Conservation (phyloP, 2,888 invertebrate species). For the Agrochola circellaris region DNA sequence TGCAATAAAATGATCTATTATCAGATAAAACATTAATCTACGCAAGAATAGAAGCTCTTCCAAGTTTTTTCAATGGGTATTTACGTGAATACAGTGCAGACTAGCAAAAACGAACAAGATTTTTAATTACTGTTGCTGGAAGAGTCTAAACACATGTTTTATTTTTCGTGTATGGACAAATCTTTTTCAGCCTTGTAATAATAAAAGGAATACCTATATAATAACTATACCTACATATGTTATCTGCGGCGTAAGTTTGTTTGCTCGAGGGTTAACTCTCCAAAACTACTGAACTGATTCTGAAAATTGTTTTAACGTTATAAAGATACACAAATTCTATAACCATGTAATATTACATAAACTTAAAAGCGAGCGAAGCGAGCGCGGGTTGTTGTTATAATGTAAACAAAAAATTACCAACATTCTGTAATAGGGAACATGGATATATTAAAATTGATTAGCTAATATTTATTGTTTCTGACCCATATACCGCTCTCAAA, state of each 20-base stretch:
- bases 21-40: background rate
- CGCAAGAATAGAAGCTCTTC: background rate
- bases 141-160: constrained; percentile 12
- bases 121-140: constrained; percentile 49
- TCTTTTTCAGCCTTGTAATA: background rate
- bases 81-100: constrained; percentile 14
- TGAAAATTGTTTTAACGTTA: constrained; percentile 15
- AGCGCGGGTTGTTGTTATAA: background rate
- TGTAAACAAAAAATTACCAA: constrained; percentile 8
- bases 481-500: background rate
- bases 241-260: background rate
- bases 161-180: constrained; percentile 3
- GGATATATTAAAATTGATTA: background rate
- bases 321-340: background rate
- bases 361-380: background rate
- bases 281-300: background rate
- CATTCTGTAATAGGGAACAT: background rate
- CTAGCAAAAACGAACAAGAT: constrained; percentile 37
- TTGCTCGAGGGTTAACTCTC: background rate
- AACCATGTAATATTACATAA: background rate
- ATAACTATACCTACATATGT: too few relatives aligned
- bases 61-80: constrained; percentile 1
- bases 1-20: background rate
- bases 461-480: constrained; percentile 14
- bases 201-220: background rate